These are phyloP conservation scores for Dunckerocampus dactyliophorus DNA, from an alignment of 2,113 vertebrate species.

Conservation along the genomic window DNA sequence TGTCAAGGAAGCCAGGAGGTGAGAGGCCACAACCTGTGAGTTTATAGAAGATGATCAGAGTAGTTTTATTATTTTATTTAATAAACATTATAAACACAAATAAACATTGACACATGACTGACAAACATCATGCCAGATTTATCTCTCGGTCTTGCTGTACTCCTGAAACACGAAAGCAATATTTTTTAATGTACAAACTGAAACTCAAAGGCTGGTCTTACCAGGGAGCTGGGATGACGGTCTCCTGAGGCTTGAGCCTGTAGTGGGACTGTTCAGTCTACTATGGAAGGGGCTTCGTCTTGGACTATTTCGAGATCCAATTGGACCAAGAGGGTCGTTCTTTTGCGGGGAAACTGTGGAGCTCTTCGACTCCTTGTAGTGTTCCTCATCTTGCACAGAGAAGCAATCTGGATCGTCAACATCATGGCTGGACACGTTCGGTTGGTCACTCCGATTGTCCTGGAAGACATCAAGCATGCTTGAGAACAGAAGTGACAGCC, in stretches of 20 bases:
- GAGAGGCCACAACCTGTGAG: conserved; percentile 51
- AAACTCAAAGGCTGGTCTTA: conserved; percentile 7
- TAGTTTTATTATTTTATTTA: too few relatives aligned
- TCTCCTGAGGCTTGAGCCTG: conserved; percentile 61
- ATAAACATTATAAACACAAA: not conserved
- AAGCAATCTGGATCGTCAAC: conserved; percentile 81
- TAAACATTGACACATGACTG: not conserved
- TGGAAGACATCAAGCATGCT: conserved; percentile 40
- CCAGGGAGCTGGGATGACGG: conserved; percentile 56
- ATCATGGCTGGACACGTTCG: conserved; percentile 84
- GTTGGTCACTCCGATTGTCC: conserved; percentile 84
- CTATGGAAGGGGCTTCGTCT: conserved; percentile 62
- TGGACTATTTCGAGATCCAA: conserved; percentile 68
- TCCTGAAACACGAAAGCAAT: too few relatives aligned
- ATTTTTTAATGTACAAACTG: too few relatives aligned
- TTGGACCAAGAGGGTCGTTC: conserved; percentile 59
- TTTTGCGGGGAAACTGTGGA: conserved; percentile 72
- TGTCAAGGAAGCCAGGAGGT: conserved; percentile 73
- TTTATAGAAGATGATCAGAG: not conserved
- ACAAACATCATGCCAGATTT: not conserved
- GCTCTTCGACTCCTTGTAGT: conserved; percentile 72
- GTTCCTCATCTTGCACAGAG: conserved; percentile 84
- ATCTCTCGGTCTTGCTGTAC: too few relatives aligned
- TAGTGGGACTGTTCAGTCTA: conserved; percentile 76
- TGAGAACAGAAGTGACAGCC: too few relatives aligned